phyloP scores from a whole-genome alignment of 2,797 vertebrate species.

The Brachyrhaphis roseni region DNA sequence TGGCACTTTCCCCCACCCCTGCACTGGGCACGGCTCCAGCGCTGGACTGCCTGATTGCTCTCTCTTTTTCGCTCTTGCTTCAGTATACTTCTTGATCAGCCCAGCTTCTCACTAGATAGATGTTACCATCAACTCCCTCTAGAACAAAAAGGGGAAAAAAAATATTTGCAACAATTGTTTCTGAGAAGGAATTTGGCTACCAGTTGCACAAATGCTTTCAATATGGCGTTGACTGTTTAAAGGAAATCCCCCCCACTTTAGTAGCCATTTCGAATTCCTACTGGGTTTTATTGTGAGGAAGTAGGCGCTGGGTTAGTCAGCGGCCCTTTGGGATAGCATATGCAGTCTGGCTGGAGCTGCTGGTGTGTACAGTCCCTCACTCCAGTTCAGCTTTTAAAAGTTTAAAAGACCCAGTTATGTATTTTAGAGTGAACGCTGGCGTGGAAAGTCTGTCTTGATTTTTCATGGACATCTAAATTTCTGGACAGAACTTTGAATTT shows the following conservation, averaged over 20 bases:
- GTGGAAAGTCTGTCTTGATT: conserved; percentile 64
- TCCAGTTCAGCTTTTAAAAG: conserved; percentile 28
- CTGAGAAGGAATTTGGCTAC: conserved; percentile 83
- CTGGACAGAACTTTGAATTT: conserved; percentile 55
- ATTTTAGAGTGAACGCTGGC: conserved; percentile 48
- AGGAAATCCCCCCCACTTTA: conserved; percentile 83
- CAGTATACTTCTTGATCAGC: conserved; percentile 63
- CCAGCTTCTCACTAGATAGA: conserved; percentile 45
- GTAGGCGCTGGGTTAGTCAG: conserved; percentile 79
- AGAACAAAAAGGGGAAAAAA: conserved; percentile 16
- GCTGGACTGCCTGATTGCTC: conserved; percentile 68
- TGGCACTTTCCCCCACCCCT: conserved; percentile 81
- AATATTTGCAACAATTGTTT: conserved; percentile 72
- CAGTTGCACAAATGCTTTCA: conserved; percentile 85
- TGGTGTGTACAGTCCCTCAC: conserved; percentile 55
- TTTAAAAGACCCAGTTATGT: conserved; percentile 31
- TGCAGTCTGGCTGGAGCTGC: conserved; percentile 71
- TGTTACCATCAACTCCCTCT: conserved; percentile 47
- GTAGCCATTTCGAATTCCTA: conserved; percentile 83
- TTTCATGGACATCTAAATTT: conserved; percentile 55
- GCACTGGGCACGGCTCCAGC: conserved; percentile 69
- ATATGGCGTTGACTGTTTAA: conserved; percentile 84
- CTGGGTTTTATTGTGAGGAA: conserved; percentile 82
- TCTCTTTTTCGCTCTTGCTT: conserved; percentile 51
- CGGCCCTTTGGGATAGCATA: conserved; percentile 63